These are phyloP conservation scores for Drosophila testacea DNA, from an alignment of 2,888 invertebrate genomes.

Conservation along the genomic window DNA sequence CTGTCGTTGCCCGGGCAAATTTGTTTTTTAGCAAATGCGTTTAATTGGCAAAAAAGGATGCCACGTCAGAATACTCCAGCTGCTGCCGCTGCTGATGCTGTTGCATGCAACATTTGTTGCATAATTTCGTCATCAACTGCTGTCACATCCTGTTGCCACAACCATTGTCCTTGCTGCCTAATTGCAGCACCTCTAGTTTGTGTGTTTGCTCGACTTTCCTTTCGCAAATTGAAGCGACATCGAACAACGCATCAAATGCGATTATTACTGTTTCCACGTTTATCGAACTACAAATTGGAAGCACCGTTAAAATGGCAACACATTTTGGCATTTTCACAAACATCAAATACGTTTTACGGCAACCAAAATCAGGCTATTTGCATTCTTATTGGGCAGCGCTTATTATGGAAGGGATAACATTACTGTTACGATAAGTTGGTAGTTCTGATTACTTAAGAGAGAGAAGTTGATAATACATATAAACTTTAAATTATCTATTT, in stretches of 20 bases:
- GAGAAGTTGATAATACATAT: not conserved
- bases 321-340: not conserved
- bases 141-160: not conserved
- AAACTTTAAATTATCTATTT: too few relatives aligned
- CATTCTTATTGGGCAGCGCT: slow-evolving; percentile 8
- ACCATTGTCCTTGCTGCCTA: slow-evolving; percentile 44
- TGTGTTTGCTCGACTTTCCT: not conserved
- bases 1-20: slow-evolving; percentile 28
- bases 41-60: slow-evolving; percentile 73
- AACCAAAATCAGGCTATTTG: slow-evolving; percentile 22
- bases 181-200: slow-evolving; percentile 57
- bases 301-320: not conserved
- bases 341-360: slow-evolving; percentile 20
- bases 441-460: not conserved
- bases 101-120: slow-evolving; percentile 54
- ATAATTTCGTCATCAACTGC: slow-evolving; percentile 52
- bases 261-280: slow-evolving; percentile 42
- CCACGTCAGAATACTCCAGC: not conserved
- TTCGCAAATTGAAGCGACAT: slow-evolving; percentile 7
- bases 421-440: slow-evolving; percentile 27
- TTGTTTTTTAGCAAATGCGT: slow-evolving; percentile 70
- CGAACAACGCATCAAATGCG: slow-evolving; percentile 26
- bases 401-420: not conserved
- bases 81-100: slow-evolving; percentile 12
- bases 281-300: slow-evolving; percentile 37